Percentiles rank a stretch among this genome's conserved stretches.
Conservation (phyloP, 2,113 vertebrate genomes). For the Charina bottae region DNA sequence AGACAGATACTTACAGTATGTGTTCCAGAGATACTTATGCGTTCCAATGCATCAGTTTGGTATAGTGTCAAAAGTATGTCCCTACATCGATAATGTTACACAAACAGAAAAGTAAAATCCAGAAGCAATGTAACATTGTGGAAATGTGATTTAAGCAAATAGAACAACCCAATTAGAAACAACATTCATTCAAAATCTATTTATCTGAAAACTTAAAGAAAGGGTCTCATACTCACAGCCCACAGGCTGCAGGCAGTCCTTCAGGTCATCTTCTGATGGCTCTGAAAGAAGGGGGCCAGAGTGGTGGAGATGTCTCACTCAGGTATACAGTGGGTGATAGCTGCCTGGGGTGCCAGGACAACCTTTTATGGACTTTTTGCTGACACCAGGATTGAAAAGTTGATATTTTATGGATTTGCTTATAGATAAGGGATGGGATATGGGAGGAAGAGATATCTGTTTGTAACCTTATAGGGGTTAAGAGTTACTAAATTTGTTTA, state of each 20-base stretch:
- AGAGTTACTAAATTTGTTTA: too few species aligned
- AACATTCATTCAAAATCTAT: background rate
- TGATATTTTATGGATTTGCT: too few species aligned
- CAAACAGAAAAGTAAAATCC: background rate
- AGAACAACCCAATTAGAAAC: background rate
- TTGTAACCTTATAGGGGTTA: too few species aligned
- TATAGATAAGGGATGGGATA: too few species aligned
- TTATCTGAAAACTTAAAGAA: background rate
- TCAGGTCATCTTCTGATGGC: background rate
- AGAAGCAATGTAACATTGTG: background rate
- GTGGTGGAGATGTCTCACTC: background rate
- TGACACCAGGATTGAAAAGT: too few species aligned
- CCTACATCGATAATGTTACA: background rate
- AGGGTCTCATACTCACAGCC: background rate
- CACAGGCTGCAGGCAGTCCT: background rate
- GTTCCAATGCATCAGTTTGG: background rate
- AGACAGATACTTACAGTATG: background rate
- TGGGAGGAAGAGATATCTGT: too few species aligned
- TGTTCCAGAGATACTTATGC: background rate
- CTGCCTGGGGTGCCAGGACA: background rate
- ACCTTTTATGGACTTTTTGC: too few species aligned
- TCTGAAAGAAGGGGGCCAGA: too few species aligned
- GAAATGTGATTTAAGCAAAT: background rate
- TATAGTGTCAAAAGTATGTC: background rate
- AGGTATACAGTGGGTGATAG: background rate